phyloP scores from a whole-genome alignment of 92 coral and sea anemone species.

The Phenganax marumi region DNA sequence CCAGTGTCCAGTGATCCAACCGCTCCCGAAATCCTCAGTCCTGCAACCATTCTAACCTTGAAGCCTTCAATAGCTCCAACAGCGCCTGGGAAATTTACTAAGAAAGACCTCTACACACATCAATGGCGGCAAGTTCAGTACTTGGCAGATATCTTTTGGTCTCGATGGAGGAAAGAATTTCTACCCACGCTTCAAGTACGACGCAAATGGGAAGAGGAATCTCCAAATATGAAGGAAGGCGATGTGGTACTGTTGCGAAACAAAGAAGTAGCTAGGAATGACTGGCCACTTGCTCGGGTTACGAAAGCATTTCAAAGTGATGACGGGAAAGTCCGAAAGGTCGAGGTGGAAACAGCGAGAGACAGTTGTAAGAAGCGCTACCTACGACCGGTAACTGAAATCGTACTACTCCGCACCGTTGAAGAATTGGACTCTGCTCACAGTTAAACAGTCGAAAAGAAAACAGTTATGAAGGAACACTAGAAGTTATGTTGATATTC shows the following conservation, averaged over 20 bases:
- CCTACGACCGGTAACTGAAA: conserved; percentile 6
- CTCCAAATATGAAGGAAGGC: background rate
- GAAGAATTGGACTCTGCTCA: conserved; percentile 6
- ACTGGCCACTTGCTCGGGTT: no score
- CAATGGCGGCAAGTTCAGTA: background rate
- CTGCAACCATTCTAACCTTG: background rate
- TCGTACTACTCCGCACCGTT: background rate
- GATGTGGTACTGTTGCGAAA: background rate
- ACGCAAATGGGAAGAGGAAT: background rate
- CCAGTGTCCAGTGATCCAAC: background rate
- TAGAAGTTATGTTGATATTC: no score
- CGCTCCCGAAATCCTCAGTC: background rate
- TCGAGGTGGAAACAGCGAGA: no score
- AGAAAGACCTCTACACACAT: background rate
- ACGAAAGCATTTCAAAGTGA: background rate
- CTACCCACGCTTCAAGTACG: background rate
- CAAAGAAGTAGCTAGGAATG: no score
- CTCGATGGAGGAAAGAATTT: background rate
- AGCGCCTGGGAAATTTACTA: background rate
- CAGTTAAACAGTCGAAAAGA: no score
- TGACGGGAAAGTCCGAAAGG: background rate
- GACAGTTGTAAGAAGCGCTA: no score
- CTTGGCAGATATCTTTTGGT: background rate
- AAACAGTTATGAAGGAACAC: no score
- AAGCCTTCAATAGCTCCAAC: background rate